These are phyloP conservation scores for Bos taurus DNA, from an alignment of 2,113 vertebrate species.

Conservation along the genomic window ARS-UCD2.0 NC_037351.1:12410501-12411000, in stretches of 20 bases:
- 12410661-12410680: neutral
- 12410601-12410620: neutral
- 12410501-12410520: neutral
- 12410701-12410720: neutral
- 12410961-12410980: neutral
- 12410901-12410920: neutral
- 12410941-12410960: neutral
- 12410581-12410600: neutral
- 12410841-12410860: too few species aligned
- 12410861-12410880: neutral
- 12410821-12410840: neutral
- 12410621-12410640: neutral
- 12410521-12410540: neutral
- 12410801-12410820: neutral
- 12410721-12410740: neutral
- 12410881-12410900: fast-evolving
- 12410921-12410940: neutral
- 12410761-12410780: neutral
- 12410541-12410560: neutral
- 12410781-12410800: neutral
- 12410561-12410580: neutral
- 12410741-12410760: neutral
- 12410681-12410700: neutral
- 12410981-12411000: neutral
- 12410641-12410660: neutral